Percentiles rank a stretch among this genome's conserved stretches.
phyloP scores from a whole-genome alignment of 1,140 invertebrate genomes.

The Drosophila elegans region DNA sequence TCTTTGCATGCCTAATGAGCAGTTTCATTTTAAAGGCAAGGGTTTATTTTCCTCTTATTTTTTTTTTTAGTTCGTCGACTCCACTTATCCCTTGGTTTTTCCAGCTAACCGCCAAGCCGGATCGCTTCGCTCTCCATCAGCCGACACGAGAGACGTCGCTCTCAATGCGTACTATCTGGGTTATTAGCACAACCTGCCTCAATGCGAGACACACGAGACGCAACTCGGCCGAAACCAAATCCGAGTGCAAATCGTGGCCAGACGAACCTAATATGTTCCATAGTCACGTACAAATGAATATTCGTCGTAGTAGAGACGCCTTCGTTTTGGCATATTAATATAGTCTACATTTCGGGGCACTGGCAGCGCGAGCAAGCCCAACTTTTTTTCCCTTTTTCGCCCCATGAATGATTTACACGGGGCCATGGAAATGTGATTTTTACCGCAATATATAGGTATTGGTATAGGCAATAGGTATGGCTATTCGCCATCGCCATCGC shows the following conservation, averaged over 20 bases:
- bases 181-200: constrained; percentile 83
- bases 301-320: constrained; percentile 74
- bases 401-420: constrained; percentile 77
- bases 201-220: constrained; percentile 38
- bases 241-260: constrained; percentile 30
- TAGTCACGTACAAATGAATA: constrained; percentile 83
- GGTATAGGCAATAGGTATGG: constrained; percentile 25
- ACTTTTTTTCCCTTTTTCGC: constrained; percentile 13
- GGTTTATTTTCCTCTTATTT: constrained; percentile 1
- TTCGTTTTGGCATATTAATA: constrained; percentile 82
- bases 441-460: constrained; percentile 79
- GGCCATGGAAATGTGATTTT: constrained; percentile 77
- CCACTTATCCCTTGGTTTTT: constrained; percentile 21
- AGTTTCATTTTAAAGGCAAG: constrained; percentile 45
- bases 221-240: constrained; percentile 16
- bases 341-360: constrained; percentile 72
- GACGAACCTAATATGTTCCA: constrained; percentile 75
- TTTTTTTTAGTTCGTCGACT: background rate
- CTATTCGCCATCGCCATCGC: constrained; percentile 3
- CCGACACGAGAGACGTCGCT: background rate
- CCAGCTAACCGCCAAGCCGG: constrained; percentile 35
- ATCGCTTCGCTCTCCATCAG: constrained; percentile 28
- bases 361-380: background rate
- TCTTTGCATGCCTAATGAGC: constrained; percentile 71
- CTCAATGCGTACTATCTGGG: constrained; percentile 61